Evolutionary conservation across 2,113 vertebrate genomes (phyloP), one percentile per base, ranked within the genome.

Genomic region (Emberiza fucata): DNA sequence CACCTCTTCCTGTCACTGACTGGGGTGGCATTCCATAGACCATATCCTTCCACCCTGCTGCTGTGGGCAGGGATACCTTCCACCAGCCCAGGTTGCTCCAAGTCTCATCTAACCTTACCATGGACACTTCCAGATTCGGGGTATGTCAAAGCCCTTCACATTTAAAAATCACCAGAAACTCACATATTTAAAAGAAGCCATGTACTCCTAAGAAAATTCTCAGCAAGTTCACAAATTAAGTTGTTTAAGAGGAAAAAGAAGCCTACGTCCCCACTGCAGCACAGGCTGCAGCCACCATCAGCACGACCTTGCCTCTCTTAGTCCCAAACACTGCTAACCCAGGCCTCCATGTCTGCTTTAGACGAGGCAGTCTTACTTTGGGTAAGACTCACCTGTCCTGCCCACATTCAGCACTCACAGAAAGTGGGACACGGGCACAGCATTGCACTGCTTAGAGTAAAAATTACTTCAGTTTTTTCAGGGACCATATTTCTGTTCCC

Each of bases 301-400:
- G 27, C 44, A 20, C 1, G 0, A 13, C 45, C 44, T 23, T 0
- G 0, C 31, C 12, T 21, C 33, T 8, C 59, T 25, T 33, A 11
- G 44, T 5, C 15, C 53, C 8, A 1, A 56, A 39, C 15, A 1
- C 42, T 2, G 25, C 56, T 24, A 19, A 45, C 10, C 2, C 60
- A 12, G 50, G 21, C 37, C 31, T 56, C 69, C 35, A 25, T 1
- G 5, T 8, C 37, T 1, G 0, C 37, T 51, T 51, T 9, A 12
- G 3, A 48, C 66, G 11, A 66, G 37, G 17, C 5, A 29, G n/a
- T 51, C 51, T 47, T 23, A 29, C 11, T 31, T 24, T 0, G 5
- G 15, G 12, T 24, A 50, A 20, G 45, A 68, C 29, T 42, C 27
- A 31, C 4, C 33, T 14, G n/a, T 48, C 69, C 86, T 47, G 77